Evolutionary conservation across 2,797 vertebrate genomes (phyloP).

Genomic region (Phrynocephalus vlangalii): DNA sequence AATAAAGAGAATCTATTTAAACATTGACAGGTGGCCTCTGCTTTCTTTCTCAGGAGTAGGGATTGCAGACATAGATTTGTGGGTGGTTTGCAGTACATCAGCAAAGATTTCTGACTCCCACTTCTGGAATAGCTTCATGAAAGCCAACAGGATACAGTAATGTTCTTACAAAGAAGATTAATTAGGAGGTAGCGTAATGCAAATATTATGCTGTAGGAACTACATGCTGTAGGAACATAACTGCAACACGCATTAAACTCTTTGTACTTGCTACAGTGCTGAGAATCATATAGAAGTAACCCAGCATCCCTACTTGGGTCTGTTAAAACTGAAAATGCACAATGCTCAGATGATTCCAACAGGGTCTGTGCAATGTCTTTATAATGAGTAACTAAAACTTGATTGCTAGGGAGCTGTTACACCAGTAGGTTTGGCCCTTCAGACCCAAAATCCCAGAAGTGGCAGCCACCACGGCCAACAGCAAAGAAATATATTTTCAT

Average conservation of each 20-base stretch:
- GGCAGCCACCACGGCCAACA: too few species aligned
- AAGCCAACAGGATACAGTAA: neutral
- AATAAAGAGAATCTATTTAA: conserved; percentile 46
- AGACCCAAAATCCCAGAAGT: neutral
- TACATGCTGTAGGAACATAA: neutral
- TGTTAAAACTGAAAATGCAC: neutral
- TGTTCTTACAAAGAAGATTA: too few species aligned
- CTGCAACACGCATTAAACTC: neutral
- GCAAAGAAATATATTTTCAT: neutral
- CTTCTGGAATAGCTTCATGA: neutral
- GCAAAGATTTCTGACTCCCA: neutral
- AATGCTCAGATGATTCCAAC: neutral
- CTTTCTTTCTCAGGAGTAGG: neutral
- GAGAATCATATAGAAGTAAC: neutral
- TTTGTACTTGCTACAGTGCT: neutral
- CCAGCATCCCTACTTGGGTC: neutral
- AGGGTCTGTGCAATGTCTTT: neutral
- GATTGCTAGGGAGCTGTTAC: neutral
- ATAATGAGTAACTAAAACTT: neutral
- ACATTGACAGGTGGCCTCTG: neutral
- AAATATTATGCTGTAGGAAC: too few species aligned
- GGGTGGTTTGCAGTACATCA: neutral
- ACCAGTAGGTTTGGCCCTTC: too few species aligned
- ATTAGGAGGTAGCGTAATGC: neutral
- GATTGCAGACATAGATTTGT: neutral